Percentiles rank a stretch among this genome's conserved stretches.
Evolutionary conservation across 2,797 vertebrate genomes (phyloP).

Genomic region (Pantherophis vulpinus): DNA sequence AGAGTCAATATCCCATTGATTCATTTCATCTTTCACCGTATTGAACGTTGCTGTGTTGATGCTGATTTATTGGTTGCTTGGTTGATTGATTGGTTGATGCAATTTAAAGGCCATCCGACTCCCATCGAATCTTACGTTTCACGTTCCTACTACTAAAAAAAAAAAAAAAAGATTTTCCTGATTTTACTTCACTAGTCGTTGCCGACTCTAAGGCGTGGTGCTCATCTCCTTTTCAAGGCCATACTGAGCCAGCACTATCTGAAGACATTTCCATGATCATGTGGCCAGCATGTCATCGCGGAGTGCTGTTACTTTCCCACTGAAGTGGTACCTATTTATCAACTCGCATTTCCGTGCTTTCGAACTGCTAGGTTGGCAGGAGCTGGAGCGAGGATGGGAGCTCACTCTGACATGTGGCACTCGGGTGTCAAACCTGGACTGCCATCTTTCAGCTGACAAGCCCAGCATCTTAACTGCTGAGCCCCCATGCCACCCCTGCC

Average conservation of each 20-base stretch:
- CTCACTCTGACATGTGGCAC: no score
- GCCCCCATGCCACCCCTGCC: no score
- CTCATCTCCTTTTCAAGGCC: not conserved
- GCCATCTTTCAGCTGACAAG: no score
- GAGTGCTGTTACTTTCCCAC: no score
- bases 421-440: no score
- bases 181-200: no score
- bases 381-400: not conserved
- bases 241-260: not conserved
- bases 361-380: not conserved
- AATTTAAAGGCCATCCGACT: not conserved
- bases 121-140: not conserved
- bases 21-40: not conserved
- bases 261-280: not conserved
- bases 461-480: no score
- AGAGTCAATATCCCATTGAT: not conserved
- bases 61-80: not conserved
- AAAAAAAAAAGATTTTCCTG: no score
- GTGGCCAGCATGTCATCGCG: no score
- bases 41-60: not conserved
- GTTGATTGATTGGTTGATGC: not conserved
- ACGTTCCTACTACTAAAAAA: not conserved
- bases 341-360: no score
- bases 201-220: no score
- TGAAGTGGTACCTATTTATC: no score